Evolutionary conservation across 2,113 vertebrate genomes (phyloP).

Genomic region (Thermophis baileyi): DNA sequence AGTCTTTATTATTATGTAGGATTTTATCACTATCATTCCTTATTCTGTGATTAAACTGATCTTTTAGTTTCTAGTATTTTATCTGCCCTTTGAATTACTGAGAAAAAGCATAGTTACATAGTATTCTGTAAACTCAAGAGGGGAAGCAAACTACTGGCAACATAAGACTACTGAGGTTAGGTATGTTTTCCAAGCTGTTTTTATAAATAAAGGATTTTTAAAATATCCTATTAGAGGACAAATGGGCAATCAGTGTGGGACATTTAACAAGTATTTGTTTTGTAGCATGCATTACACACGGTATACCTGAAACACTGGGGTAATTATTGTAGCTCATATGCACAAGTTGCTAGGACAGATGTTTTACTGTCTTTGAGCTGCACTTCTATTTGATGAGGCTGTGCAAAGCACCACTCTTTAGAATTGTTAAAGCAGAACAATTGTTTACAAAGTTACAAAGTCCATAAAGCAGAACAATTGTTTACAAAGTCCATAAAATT

Average conservation of each 20-base stretch:
- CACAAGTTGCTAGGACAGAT: background rate
- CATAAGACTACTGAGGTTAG: background rate
- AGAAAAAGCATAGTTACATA: background rate
- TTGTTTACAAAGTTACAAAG: background rate
- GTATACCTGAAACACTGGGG: constrained; percentile 24
- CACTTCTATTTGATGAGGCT: background rate
- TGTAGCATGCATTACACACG: background rate
- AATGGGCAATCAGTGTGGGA: background rate
- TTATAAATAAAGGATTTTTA: background rate
- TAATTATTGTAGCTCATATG: constrained; percentile 39
- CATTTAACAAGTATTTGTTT: background rate
- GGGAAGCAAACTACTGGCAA: background rate
- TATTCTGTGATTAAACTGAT: background rate
- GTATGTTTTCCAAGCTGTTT: background rate
- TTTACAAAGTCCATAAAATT: background rate
- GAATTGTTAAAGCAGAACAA: background rate
- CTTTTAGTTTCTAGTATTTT: background rate
- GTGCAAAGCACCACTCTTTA: background rate
- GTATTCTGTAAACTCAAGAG: background rate
- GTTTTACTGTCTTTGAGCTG: constrained; percentile 33
- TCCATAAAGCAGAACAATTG: background rate
- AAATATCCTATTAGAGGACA: background rate
- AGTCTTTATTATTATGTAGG: background rate
- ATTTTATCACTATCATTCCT: background rate
- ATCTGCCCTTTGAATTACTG: background rate